Percentiles rank a stretch among this genome's conserved stretches.
Evolutionary conservation across 1,140 invertebrate species (phyloP).

Genomic region (Aricia agestis): DNA sequence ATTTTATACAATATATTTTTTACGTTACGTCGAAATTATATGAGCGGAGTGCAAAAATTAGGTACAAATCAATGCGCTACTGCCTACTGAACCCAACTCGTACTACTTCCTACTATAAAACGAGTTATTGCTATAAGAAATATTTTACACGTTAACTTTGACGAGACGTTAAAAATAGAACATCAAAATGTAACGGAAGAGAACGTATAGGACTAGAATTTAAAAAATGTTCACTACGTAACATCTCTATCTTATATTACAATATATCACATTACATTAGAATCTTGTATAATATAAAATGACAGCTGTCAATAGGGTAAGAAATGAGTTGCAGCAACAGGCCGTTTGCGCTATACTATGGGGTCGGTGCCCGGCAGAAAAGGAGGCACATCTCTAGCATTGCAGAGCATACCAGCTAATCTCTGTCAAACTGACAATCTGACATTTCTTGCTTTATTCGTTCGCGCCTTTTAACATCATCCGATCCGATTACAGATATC

Average conservation of each 20-base stretch:
- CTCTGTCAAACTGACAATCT: too few species aligned
- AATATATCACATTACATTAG: slow-evolving; percentile 71
- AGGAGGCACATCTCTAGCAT: neutral
- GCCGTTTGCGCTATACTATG: neutral
- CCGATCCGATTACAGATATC: too few species aligned
- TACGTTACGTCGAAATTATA: slow-evolving; percentile 38
- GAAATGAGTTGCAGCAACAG: slow-evolving; percentile 12
- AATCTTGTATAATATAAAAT: slow-evolving; percentile 55
- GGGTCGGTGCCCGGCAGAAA: neutral
- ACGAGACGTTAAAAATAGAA: slow-evolving; percentile 41
- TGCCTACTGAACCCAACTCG: slow-evolving; percentile 4
- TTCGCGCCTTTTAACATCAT: too few species aligned
- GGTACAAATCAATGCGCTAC: slow-evolving; percentile 8
- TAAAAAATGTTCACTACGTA: slow-evolving; percentile 36
- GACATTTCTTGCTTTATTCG: too few species aligned
- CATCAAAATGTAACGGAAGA: slow-evolving; percentile 60
- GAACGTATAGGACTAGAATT: slow-evolving; percentile 36
- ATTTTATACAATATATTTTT: slow-evolving; percentile 48
- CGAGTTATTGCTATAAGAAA: slow-evolving; percentile 67
- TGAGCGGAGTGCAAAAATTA: slow-evolving; percentile 34
- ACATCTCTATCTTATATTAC: slow-evolving; percentile 43
- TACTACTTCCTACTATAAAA: slow-evolving; percentile 37
- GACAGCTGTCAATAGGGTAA: slow-evolving; percentile 17
- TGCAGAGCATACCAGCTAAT: neutral
- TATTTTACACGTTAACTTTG: slow-evolving; percentile 46